phyloP scores from a whole-genome alignment of 2,113 vertebrate species.

The Ascaphus truei region DNA sequence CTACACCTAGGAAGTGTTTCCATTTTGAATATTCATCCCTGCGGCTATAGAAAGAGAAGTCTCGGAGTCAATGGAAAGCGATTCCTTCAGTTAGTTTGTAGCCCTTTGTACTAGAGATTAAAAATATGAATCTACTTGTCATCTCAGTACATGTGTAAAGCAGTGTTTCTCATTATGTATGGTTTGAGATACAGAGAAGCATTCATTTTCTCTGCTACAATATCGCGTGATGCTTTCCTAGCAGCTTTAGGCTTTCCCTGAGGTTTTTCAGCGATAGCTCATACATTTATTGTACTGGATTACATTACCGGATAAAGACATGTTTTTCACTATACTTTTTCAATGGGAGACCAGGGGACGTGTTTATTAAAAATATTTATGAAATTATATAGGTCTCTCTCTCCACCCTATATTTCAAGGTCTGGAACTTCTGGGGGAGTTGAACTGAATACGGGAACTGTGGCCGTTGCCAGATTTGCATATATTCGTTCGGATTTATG shows the following conservation, averaged over 20 bases:
- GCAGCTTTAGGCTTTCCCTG: slow-evolving; percentile 18
- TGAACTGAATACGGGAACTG: no score
- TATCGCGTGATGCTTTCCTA: slow-evolving; percentile 15
- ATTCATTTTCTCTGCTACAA: slow-evolving; percentile 32
- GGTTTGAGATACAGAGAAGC: slow-evolving; percentile 35
- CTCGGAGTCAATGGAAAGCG: slow-evolving; percentile 37
- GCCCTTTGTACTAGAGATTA: slow-evolving; percentile 48
- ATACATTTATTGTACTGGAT: slow-evolving; percentile 1
- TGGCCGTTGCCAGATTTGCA: no score
- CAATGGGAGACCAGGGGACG: no score
- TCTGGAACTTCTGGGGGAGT: no score
- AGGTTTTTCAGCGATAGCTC: slow-evolving; percentile 41
- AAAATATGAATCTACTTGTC: slow-evolving; percentile 45
- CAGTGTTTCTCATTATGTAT: slow-evolving; percentile 42
- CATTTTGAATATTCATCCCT: slow-evolving; percentile 50
- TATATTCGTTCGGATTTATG: no score
- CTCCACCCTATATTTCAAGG: no score
- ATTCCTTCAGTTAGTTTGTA: slow-evolving; percentile 39
- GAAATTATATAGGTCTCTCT: no score
- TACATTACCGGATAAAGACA: neutral
- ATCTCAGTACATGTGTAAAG: slow-evolving; percentile 50
- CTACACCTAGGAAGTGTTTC: slow-evolving; percentile 48
- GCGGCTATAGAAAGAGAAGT: slow-evolving; percentile 41
- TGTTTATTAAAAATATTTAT: no score
- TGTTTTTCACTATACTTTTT: no score